Evolutionary conservation across 2,797 vertebrate genomes (phyloP).

Genomic region (Chiroxiphia lanceolata): DNA sequence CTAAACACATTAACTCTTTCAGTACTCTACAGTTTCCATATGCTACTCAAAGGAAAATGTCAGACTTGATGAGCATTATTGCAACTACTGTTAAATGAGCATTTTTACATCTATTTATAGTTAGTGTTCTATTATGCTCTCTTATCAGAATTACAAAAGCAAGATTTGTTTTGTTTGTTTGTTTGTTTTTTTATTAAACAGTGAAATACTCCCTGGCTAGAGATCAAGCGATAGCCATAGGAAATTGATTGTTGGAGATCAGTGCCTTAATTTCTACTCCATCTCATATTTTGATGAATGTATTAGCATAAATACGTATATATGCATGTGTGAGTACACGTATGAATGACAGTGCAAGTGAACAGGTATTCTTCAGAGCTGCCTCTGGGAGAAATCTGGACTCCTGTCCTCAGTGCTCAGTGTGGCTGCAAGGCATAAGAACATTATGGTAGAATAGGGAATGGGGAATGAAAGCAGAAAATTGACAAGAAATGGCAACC

Average conservation of each 20-base stretch:
- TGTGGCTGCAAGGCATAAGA: not conserved
- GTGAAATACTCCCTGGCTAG: not conserved
- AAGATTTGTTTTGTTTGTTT: not conserved
- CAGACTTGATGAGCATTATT: not conserved
- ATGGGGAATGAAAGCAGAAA: not conserved
- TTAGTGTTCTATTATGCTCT: not conserved
- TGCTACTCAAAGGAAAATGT: constrained; percentile 32
- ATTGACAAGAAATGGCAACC: not conserved
- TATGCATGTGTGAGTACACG: not conserved
- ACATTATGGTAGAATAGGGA: not conserved
- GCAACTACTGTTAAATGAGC: not conserved
- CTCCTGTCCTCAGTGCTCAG: not conserved
- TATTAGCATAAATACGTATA: not conserved
- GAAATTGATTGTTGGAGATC: not conserved
- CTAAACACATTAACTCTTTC: constrained; percentile 80
- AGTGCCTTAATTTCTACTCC: constrained; percentile 13
- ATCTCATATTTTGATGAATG: not conserved
- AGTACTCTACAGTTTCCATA: constrained; percentile 7
- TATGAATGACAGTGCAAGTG: not conserved
- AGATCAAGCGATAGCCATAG: not conserved
- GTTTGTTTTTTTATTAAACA: not conserved
- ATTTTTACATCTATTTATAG: not conserved
- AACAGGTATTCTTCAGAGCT: not conserved
- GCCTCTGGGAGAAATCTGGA: not conserved
- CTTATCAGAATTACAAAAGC: not conserved